Conservation (phyloP, 2,797 vertebrate genomes). For the Coccyzus lansbergi region DNA sequence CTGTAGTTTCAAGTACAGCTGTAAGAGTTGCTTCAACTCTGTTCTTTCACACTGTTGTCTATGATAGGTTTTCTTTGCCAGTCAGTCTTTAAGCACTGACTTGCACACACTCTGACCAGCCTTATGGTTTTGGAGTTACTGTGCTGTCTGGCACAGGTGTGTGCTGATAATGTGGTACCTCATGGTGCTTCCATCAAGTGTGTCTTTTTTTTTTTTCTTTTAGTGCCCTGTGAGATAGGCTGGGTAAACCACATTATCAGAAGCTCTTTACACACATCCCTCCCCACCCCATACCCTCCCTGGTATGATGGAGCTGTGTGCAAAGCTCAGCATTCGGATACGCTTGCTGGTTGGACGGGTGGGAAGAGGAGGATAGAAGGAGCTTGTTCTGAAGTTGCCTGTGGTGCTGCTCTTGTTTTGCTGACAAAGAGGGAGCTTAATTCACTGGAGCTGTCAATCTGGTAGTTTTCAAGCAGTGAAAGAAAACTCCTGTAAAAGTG, state of each 20-base stretch:
- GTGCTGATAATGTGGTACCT: fast-evolving
- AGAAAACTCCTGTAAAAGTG: constrained; percentile 17
- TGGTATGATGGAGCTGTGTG: neutral
- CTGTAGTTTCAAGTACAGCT: neutral
- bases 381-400: constrained; percentile 41
- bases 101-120: neutral
- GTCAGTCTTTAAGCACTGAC: neutral
- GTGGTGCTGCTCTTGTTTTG: constrained; percentile 58
- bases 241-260: neutral
- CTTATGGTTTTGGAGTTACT: neutral
- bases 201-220: neutral
- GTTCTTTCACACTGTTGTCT: neutral
- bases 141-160: neutral
- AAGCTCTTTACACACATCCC: neutral
- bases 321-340: neutral
- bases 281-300: too few relatives aligned
- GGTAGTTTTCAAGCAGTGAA: constrained; percentile 28
- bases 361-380: constrained; percentile 5
- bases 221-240: neutral
- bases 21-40: neutral
- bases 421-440: constrained; percentile 45
- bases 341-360: neutral
- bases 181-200: neutral
- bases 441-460: constrained; percentile 51
- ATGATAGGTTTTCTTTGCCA: neutral